Base-by-base conservation (phyloP, 30 jellyfish, hydroid and myxozoan genomes). In the Hydra vulgaris region DNA sequence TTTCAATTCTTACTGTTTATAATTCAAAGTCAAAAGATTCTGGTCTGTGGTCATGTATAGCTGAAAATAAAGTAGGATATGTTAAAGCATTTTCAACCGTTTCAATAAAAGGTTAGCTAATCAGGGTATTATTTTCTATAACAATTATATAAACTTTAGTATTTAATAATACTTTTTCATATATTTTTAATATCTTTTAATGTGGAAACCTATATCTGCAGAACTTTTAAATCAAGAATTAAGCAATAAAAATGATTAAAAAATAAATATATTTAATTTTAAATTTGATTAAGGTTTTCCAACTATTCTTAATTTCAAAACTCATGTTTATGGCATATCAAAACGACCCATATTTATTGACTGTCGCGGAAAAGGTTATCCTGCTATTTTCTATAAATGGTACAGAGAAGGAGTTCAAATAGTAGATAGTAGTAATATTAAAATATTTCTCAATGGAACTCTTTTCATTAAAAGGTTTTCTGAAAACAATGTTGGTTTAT, bases 351-450 rank as follows among this genome's bases (percentile, higher is more conserved):
- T 86, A 5, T 67, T 25, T 15, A 25, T 86, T 25, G 81, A 86
- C 75, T 91, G 97, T 71, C 69, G 54, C 21, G 97, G 94, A 21
- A 91, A 91, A 72, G 97, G 97, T 55, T 85, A 61, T 70, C 96
- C 97, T 8, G 54, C 54, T 27, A 86, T 89, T 8, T 82, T 95
- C 8, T 73, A 19, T 55, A 70, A 7, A 27, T 91, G 97, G 97
- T n/a, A 73, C 18, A 83, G 85, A 40, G 88, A 90, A 66, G 86
- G 89, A 73, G 69, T 85, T 83, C 88, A 66, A 7, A 40, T 56
- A 25, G 78, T 71, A 8, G 78, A 81, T 24, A 82, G 75, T 81
- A 72, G 84, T 54, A 88, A 79, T 69, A 52, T 81, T 56, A 70
- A 52, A 61, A 78, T 91, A 40, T 79, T 66, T 61, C 83, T 67